Conservation (phyloP, 2,797 vertebrate species). For the Taenioides sp. region DNA sequence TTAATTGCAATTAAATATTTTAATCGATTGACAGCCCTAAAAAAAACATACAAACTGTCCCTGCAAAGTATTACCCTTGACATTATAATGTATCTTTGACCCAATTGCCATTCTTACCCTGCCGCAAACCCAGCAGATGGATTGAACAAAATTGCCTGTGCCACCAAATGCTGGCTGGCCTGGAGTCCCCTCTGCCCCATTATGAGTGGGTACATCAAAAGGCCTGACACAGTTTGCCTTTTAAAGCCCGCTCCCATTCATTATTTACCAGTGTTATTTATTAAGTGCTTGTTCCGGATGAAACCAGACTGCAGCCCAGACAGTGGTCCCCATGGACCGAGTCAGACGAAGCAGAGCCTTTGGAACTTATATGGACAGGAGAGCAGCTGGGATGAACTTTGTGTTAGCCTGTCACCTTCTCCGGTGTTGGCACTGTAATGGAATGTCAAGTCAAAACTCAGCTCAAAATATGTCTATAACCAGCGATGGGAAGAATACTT, state of each 20-base stretch:
- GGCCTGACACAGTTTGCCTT: conserved; percentile 13
- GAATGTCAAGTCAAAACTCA: neutral
- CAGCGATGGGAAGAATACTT: no score
- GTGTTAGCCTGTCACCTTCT: neutral
- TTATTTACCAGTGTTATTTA: conserved; percentile 14
- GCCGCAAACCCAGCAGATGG: neutral
- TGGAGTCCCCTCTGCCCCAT: conserved; percentile 7
- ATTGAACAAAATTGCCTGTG: neutral
- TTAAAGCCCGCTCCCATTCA: conserved; percentile 8
- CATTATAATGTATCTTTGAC: neutral
- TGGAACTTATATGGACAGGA: neutral
- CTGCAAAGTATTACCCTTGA: no score
- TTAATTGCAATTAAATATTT: no score
- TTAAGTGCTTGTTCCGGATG: conserved; percentile 17
- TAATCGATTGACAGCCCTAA: no score
- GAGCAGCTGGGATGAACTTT: conserved; percentile 3
- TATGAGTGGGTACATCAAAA: conserved; percentile 8
- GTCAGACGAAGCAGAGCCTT: conserved; percentile 1
- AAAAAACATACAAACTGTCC: no score
- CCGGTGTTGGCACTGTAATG: neutral
- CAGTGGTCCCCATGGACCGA: neutral
- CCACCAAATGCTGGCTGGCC: neutral
- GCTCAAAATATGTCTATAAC: neutral
- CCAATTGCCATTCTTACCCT: neutral
- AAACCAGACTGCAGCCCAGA: conserved; percentile 15